Evolutionary conservation across 2,888 invertebrate genomes (phyloP), one percentile per base, ranked within the genome.

Genomic region (Leptogaster cylindrica): DNA sequence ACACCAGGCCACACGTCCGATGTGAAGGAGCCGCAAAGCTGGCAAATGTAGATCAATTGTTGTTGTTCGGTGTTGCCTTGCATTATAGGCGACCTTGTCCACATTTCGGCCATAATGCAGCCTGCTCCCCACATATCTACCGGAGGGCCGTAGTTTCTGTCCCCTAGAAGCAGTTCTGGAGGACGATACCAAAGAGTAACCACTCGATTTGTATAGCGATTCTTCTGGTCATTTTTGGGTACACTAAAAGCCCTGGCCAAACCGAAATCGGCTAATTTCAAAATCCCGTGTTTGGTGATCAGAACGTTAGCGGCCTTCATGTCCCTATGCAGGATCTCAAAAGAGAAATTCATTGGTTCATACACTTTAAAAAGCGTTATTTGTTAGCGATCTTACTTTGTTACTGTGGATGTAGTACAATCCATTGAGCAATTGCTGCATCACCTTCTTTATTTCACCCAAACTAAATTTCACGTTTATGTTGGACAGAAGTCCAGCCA

Each of bases 61-160:
- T 95, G 93, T 76, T 97, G 97, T 75, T 99, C 99, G 0, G 97
- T 95, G 55, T 92, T 93, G 14, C 99, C 99, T 81, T 93, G 93
- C 93, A 95, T 94, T 69, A 95, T 94, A 0, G 95, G 98, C 3
- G 91, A 91, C 14, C 91, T 83, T 0, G 97, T 98, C 98, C 98
- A 99, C 95, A 99, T 95, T 83, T 99, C 99, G 0, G 98, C 98
- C 98, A 99, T 98, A 70, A 99, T 99, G 78, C 99, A 99, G 0
- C 99, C 99, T 0, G 96, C 97, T 0, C 93, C 93, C 93, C 93
- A 93, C 83, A 98, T 87, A 83, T 99, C 99, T 10, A 99, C 96
- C 0, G 97, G 93, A 1, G 97, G 95, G 0, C 96, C 96, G 76
- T 99, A 99, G 82, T 97, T 95, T 10, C 98, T 85, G 75, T 96